Evolutionary conservation across 1,140 invertebrate genomes (phyloP).

Genomic region (Gryllus bimaculatus): DNA sequence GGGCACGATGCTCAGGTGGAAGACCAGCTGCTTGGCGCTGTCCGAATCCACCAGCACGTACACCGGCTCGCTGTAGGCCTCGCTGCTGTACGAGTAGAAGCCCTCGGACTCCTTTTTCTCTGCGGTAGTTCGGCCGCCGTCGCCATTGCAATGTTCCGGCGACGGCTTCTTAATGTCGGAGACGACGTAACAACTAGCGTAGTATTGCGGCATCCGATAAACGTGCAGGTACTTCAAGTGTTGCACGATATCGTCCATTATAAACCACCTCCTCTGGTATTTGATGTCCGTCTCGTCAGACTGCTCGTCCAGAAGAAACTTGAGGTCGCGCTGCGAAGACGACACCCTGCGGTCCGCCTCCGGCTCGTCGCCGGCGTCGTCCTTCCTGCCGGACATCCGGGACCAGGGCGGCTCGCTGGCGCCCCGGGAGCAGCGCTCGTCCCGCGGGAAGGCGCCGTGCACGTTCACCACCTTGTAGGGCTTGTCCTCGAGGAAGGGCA

Average conservation of each 20-base stretch:
- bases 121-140: too few relatives aligned
- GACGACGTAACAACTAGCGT: background rate
- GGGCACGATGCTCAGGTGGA: background rate
- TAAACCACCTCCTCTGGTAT: background rate
- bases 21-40: background rate
- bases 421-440: too few relatives aligned
- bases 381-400: too few relatives aligned
- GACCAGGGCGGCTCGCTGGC: too few relatives aligned
- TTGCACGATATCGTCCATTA: background rate
- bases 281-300: background rate
- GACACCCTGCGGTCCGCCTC: too few relatives aligned
- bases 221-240: background rate
- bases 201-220: background rate
- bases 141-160: too few relatives aligned
- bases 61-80: background rate
- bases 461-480: too few relatives aligned
- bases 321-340: too few relatives aligned
- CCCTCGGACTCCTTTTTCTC: background rate
- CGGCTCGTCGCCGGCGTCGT: too few relatives aligned
- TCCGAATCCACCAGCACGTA: background rate
- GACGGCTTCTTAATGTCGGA: background rate
- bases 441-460: too few relatives aligned
- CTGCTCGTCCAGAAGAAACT: background rate
- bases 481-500: background rate
- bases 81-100: background rate